These are phyloP conservation scores for Carpatolechia fugitivella DNA, from an alignment of 2,888 invertebrate genomes.

Conservation along the genomic window DNA sequence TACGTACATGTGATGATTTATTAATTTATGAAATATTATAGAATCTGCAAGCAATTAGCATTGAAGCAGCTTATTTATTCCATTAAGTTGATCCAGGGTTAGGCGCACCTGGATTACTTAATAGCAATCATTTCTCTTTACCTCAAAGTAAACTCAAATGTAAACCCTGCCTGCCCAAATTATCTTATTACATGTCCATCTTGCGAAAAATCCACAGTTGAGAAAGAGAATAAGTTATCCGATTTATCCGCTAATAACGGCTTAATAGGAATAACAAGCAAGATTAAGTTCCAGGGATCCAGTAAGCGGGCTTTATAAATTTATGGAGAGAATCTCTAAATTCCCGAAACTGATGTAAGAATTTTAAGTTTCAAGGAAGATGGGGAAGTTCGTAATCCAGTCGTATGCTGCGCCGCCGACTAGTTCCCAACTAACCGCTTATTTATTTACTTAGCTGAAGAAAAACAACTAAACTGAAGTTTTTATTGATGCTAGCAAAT, in stretches of 20 bases:
- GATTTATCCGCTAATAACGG: conserved; percentile 66
- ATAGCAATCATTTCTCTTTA: conserved; percentile 27
- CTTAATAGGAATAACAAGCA: conserved; percentile 58
- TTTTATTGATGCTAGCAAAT: background rate
- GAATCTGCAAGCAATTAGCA: too few species aligned
- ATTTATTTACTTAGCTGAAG: background rate
- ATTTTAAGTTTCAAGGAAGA: conserved; percentile 63
- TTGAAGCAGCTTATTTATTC: too few species aligned
- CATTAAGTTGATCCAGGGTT: too few species aligned
- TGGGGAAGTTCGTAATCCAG: conserved; percentile 59
- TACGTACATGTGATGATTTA: too few species aligned
- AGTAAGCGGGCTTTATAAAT: conserved; percentile 59
- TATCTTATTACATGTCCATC: conserved; percentile 57
- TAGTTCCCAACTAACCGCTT: conserved; percentile 29
- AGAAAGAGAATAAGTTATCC: conserved; percentile 72
- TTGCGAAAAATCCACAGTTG: conserved; percentile 35
- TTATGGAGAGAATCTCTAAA: conserved; percentile 62
- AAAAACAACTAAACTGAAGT: background rate
- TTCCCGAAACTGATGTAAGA: conserved; percentile 64
- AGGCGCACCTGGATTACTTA: too few species aligned
- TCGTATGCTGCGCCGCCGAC: conserved; percentile 37
- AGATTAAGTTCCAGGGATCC: conserved; percentile 57
- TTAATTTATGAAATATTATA: too few species aligned
- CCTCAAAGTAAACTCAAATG: conserved; percentile 23
- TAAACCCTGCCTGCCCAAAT: conserved; percentile 39